Evolutionary conservation across 2,113 vertebrate species (phyloP).

Genomic region (Anoura caudifer): DNA sequence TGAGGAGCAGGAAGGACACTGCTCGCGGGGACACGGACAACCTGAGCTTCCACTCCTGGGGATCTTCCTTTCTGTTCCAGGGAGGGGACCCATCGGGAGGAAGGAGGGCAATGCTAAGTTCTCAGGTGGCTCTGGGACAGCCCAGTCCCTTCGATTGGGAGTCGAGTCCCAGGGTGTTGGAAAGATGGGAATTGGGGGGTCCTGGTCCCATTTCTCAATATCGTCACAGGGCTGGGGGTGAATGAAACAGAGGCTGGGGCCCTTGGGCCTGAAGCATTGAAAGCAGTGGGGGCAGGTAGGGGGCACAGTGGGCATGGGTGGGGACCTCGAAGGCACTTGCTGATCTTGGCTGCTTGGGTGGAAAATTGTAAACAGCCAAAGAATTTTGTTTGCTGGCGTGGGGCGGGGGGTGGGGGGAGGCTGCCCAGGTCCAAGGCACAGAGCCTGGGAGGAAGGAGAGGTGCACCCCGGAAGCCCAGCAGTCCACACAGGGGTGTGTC

Average conservation of each 20-base stretch:
- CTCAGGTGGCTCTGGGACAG: not conserved
- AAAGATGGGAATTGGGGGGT: not conserved
- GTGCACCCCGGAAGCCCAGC: not conserved
- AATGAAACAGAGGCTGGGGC: not conserved
- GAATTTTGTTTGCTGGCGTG: conserved; percentile 81
- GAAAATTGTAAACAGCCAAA: conserved; percentile 82
- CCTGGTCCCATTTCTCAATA: not conserved
- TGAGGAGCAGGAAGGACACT: not conserved
- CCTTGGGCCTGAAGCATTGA: not conserved
- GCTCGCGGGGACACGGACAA: not conserved
- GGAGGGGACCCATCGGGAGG: not conserved
- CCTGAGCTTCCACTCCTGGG: not conserved
- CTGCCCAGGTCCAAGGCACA: conserved; percentile 73
- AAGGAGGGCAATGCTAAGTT: not conserved
- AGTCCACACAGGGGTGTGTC: not conserved
- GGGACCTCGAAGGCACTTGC: conserved; percentile 74
- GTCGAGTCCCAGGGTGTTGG: not conserved
- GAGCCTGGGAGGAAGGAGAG: conserved; percentile 1
- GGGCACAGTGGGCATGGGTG: not conserved
- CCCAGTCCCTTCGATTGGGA: not conserved
- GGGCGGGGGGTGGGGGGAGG: conserved; percentile 38
- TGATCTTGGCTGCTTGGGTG: conserved; percentile 78
- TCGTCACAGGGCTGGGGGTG: not conserved
- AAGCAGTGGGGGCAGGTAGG: not conserved
- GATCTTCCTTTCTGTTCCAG: not conserved